A percentile compares a stretch with the other conserved stretches of the same genome.
These are phyloP conservation scores for Hydrotaea diabolus DNA, from an alignment of 2,888 invertebrate genomes.

Conservation along the genomic window DNA sequence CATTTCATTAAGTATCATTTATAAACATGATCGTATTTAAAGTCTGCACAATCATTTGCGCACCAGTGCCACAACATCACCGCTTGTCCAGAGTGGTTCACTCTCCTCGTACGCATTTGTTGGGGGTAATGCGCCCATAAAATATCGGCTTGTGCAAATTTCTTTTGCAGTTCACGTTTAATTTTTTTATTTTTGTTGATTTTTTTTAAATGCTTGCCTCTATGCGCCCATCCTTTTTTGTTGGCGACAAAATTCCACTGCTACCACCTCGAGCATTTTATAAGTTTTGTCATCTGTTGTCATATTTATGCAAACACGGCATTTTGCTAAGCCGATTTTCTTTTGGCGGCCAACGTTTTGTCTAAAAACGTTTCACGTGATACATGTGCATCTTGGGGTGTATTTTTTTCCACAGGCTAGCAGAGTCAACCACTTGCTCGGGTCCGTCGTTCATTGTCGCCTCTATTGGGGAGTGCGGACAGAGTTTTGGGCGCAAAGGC, in stretches of 20 bases:
- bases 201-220: constrained; percentile 7
- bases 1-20: constrained; percentile 61
- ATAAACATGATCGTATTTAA: constrained; percentile 59
- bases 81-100: background rate
- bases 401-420: background rate
- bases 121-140: constrained; percentile 66
- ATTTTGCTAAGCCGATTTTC: constrained; percentile 60
- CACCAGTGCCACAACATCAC: background rate
- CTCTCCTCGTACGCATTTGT: constrained; percentile 45
- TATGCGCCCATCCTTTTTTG: too few relatives aligned
- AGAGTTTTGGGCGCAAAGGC: constrained; percentile 50
- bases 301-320: constrained; percentile 58
- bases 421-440: too few relatives aligned
- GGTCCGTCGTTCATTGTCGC: constrained; percentile 21
- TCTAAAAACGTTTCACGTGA: constrained; percentile 2
- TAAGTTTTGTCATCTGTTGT: constrained; percentile 64
- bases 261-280: constrained; percentile 36
- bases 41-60: constrained; percentile 9
- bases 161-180: constrained; percentile 35
- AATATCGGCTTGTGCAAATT: constrained; percentile 56
- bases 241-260: background rate
- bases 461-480: constrained; percentile 57
- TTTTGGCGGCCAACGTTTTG: constrained; percentile 5
- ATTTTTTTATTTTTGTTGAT: constrained; percentile 17
- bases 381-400: background rate